phyloP scores from a whole-genome alignment of 2,888 invertebrate genomes.

The Cantharis rufa region DNA sequence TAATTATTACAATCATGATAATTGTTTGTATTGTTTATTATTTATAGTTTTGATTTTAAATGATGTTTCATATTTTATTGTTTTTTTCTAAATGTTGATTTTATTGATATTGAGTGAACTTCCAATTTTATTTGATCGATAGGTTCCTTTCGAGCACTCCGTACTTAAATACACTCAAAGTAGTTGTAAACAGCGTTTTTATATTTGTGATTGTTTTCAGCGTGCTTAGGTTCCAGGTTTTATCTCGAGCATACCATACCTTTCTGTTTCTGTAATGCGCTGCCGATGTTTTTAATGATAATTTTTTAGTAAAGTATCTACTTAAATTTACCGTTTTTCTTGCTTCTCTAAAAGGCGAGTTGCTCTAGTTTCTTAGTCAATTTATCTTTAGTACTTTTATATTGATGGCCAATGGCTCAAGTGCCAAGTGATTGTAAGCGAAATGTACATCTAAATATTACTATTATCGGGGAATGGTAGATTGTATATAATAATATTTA shows the following conservation, averaged over 20 bases:
- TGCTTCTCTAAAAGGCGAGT: constrained; percentile 8
- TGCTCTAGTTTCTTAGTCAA: constrained; percentile 8
- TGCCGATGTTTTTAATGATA: constrained; percentile 4
- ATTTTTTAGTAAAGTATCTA: constrained; percentile 5
- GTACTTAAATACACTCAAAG: constrained; percentile 26
- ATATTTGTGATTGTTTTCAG: constrained; percentile 9
- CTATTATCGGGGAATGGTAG: constrained; percentile 24
- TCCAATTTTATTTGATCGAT: constrained; percentile 18
- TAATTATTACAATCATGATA: constrained; percentile 4
- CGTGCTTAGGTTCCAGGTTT: not conserved
- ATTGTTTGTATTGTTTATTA: constrained; percentile 3
- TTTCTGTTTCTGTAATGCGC: not conserved
- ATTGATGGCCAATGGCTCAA: constrained; percentile 20
- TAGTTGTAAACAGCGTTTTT: constrained; percentile 13
- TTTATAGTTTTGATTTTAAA: constrained; percentile 12
- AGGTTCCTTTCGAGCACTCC: constrained; percentile 24
- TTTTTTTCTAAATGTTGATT: constrained; percentile 6
- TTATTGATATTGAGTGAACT: not conserved
- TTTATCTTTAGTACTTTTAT: constrained; percentile 23
- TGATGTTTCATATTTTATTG: not conserved
- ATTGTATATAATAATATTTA: constrained; percentile 30
- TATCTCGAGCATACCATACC: not conserved
- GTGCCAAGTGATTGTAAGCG: constrained; percentile 28
- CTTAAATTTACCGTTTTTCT: constrained; percentile 3
- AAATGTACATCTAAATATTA: constrained; percentile 9